phyloP scores from a whole-genome alignment of 2,888 invertebrate species.

The Stenichneumon culpator region DNA sequence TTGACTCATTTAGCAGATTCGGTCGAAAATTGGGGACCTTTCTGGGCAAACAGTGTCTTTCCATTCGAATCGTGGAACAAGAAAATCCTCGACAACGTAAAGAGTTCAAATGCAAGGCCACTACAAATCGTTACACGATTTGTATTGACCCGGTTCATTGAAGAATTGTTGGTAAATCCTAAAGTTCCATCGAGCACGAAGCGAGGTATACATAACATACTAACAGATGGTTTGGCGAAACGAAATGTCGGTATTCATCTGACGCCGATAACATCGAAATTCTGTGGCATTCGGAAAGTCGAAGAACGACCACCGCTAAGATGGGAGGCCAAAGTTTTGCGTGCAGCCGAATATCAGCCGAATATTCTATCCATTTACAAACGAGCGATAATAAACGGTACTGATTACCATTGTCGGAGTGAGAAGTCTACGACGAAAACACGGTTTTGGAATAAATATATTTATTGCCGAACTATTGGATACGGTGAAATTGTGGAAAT shows the following conservation, averaged over 20 bases:
- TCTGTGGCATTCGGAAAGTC: not conserved
- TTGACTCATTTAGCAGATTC: conserved; percentile 30
- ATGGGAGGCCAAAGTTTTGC: not conserved
- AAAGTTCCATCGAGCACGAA: not conserved
- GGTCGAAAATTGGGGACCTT: conserved; percentile 42
- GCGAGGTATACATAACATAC: not conserved
- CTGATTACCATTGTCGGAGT: not conserved
- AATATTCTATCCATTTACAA: not conserved
- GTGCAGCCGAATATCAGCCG: not conserved
- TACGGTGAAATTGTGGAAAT: not conserved
- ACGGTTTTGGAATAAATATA: too few species aligned
- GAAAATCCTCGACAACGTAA: conserved; percentile 19
- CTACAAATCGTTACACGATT: conserved; percentile 15
- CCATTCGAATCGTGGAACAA: conserved; percentile 43
- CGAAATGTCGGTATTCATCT: not conserved
- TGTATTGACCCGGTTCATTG: not conserved
- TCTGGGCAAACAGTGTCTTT: conserved; percentile 36
- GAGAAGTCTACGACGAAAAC: not conserved
- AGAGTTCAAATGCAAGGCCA: conserved; percentile 26
- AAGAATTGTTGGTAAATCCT: not conserved
- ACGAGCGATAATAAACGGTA: not conserved
- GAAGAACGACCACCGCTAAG: not conserved
- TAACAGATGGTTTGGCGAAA: conserved; percentile 4
- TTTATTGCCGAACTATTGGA: not conserved
- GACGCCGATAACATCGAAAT: not conserved